These are phyloP conservation scores for Phaethon lepturus DNA, from an alignment of 2,113 vertebrate species.

Conservation along the genomic window DNA sequence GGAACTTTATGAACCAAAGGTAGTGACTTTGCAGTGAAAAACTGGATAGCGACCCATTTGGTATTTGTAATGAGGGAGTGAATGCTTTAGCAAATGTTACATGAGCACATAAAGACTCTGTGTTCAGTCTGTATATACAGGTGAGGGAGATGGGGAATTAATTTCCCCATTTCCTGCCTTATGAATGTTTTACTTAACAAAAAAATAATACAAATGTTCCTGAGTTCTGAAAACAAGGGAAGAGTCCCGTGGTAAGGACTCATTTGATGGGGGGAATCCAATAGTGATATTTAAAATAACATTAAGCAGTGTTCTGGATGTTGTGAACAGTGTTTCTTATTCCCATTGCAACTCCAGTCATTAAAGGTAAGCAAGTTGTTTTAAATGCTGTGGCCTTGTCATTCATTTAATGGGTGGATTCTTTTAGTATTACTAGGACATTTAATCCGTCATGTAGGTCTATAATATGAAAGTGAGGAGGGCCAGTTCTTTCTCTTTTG, in stretches of 20 bases:
- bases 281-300: neutral
- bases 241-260: neutral
- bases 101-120: neutral
- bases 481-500: conserved; percentile 34
- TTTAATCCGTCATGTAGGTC: conserved; percentile 35
- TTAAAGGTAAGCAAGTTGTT: neutral
- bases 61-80: neutral
- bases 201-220: neutral
- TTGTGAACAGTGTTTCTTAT: neutral
- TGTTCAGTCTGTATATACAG: neutral
- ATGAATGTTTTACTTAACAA: neutral
- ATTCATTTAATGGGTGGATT: conserved; percentile 50
- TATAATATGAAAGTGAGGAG: neutral
- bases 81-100: neutral
- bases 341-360: neutral
- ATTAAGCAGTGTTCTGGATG: neutral
- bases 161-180: conserved; percentile 2
- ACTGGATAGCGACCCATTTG: neutral
- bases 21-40: neutral
- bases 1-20: neutral
- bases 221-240: neutral
- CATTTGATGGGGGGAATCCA: neutral
- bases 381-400: neutral
- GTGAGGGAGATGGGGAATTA: neutral
- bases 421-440: neutral